phyloP scores from a whole-genome alignment of 2,888 invertebrate species.

The Pollenia griseotomentosa region DNA sequence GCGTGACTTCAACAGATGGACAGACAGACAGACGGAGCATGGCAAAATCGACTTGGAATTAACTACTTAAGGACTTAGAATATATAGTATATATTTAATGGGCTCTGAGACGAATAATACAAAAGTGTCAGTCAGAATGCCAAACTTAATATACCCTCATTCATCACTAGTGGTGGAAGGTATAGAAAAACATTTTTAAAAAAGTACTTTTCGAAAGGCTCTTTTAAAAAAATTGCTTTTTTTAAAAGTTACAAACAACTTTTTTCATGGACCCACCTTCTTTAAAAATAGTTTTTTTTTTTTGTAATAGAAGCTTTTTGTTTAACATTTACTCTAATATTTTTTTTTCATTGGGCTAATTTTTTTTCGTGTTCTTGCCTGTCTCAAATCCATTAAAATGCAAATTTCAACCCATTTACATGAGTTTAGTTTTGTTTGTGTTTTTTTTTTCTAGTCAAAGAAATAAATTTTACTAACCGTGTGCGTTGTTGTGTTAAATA shows the following conservation, averaged over 20 bases:
- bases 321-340: background rate
- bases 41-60: too few relatives aligned
- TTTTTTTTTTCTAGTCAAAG: background rate
- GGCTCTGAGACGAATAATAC: too few relatives aligned
- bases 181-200: background rate
- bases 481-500: slow-evolving; percentile 22
- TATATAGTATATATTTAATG: too few relatives aligned
- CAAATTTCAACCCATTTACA: slow-evolving; percentile 54
- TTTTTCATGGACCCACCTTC: background rate
- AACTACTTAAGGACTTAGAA: too few relatives aligned
- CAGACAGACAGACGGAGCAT: too few relatives aligned
- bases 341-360: background rate
- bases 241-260: background rate
- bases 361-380: background rate
- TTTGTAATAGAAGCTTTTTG: background rate
- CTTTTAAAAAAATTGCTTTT: background rate
- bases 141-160: too few relatives aligned
- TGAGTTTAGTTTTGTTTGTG: slow-evolving; percentile 4
- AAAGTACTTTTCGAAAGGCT: background rate
- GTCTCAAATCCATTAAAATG: slow-evolving; percentile 47
- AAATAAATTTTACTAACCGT: slow-evolving; percentile 26
- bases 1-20: too few relatives aligned
- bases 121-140: too few relatives aligned
- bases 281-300: background rate
- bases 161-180: background rate